A percentile compares a stretch with the other conserved stretches of the same genome.
These are phyloP conservation scores for Otolemur garnettii DNA, from an alignment of 2,113 vertebrate species.

Conservation along the genomic window DNA sequence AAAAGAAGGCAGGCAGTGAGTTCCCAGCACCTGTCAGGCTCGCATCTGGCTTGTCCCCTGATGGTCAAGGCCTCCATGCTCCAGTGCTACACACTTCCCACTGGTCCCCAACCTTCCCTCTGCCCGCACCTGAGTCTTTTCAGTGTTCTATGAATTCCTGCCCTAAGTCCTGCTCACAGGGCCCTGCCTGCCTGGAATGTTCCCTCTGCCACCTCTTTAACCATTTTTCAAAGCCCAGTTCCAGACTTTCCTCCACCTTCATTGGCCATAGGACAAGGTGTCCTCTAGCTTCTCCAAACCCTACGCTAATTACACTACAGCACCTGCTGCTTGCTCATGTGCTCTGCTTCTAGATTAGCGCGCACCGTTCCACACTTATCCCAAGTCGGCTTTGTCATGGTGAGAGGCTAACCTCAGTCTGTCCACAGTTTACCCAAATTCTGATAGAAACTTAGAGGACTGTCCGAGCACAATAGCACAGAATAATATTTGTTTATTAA, in stretches of 20 bases:
- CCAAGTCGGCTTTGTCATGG: background rate
- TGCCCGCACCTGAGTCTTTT: background rate
- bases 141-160: fast-evolving
- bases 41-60: background rate
- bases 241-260: background rate
- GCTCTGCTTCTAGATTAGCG: background rate
- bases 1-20: background rate
- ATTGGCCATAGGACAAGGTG: background rate
- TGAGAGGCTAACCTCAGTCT: background rate
- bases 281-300: background rate
- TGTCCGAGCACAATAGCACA: background rate
- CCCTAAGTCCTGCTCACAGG: background rate
- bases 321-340: background rate
- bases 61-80: fast-evolving
- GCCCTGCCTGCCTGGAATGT: background rate
- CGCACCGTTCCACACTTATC: background rate
- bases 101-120: background rate
- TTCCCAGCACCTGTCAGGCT: too few relatives aligned
- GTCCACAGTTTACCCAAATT: too few relatives aligned
- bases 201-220: background rate
- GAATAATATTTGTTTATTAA: background rate
- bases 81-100: fast-evolving
- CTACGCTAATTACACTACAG: background rate
- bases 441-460: background rate
- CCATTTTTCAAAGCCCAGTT: background rate